Conservation (phyloP, 1,140 invertebrate genomes). For the Penaeus chinensis region DNA sequence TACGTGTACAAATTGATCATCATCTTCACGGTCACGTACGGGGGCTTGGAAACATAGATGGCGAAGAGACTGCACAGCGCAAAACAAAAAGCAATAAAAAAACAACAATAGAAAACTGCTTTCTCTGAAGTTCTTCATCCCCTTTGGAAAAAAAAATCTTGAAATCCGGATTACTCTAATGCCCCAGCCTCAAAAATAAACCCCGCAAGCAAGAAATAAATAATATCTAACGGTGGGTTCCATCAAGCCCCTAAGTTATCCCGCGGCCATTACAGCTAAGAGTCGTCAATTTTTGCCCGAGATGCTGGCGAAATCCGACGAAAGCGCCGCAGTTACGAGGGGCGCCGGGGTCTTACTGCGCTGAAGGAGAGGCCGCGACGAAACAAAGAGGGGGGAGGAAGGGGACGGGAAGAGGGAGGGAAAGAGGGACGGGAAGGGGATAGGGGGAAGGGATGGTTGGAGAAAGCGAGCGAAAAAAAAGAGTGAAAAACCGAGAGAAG, state of each 20-base stretch:
- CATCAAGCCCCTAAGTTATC: conserved; percentile 52
- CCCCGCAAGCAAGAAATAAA: conserved; percentile 41
- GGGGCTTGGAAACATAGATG: conserved; percentile 26
- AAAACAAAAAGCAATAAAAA: not conserved
- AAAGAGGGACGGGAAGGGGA: not conserved
- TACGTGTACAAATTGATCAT: conserved; percentile 62
- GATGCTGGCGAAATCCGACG: conserved; percentile 35
- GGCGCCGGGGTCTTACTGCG: conserved; percentile 16
- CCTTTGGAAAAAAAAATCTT: not conserved
- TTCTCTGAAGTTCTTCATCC: not conserved
- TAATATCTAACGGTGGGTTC: conserved; percentile 50
- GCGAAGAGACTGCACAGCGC: not conserved
- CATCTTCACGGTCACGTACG: conserved; percentile 58
- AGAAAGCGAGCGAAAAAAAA: not conserved
- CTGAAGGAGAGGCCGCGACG: conserved; percentile 8
- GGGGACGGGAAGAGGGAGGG: not conserved
- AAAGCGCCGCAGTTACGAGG: conserved; percentile 42
- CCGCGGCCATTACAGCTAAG: conserved; percentile 50
- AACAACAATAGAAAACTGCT: no score
- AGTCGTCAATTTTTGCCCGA: conserved; percentile 55
- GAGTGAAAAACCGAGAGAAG: not conserved
- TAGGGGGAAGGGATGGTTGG: not conserved
- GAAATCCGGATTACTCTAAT: conserved; percentile 49
- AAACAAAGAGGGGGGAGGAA: conserved; percentile 32
- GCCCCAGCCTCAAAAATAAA: conserved; percentile 39